These are phyloP conservation scores for Diploptera punctata DNA, from an alignment of 2,888 invertebrate species.

Conservation along the genomic window DNA sequence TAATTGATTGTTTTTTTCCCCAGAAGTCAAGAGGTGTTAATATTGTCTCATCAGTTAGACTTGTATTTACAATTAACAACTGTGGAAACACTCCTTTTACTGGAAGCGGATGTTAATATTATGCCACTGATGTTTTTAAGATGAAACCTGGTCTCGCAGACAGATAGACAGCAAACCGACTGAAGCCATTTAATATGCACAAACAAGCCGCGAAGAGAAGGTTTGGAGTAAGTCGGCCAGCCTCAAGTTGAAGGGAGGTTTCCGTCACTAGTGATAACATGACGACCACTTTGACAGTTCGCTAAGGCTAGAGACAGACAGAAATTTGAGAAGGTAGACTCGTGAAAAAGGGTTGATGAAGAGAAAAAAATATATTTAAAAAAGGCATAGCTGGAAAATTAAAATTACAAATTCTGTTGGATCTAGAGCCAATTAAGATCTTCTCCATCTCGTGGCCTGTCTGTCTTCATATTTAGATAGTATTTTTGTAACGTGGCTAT, in stretches of 20 bases:
- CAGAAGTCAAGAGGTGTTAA: too few species aligned
- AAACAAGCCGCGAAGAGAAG: constrained; percentile 7
- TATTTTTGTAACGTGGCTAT: background rate
- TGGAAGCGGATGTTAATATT: constrained; percentile 1
- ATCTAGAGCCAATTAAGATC: constrained; percentile 16
- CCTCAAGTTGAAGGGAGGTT: background rate
- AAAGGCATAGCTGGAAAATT: constrained; percentile 4
- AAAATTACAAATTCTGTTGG: constrained; percentile 19
- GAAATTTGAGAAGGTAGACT: background rate
- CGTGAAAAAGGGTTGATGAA: too few species aligned
- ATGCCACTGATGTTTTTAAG: constrained; percentile 8
- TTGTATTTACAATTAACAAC: too few species aligned
- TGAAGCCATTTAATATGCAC: constrained; percentile 21
- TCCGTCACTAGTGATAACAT: background rate
- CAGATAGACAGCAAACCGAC: background rate
- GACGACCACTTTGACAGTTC: constrained; percentile 9
- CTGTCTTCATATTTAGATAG: background rate
- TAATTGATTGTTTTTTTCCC: too few species aligned
- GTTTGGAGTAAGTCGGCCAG: background rate
- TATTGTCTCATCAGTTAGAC: too few species aligned
- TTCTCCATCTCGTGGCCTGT: too few species aligned
- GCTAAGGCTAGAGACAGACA: background rate
- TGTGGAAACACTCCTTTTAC: background rate
- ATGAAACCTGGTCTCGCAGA: background rate
- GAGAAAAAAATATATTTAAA: too few species aligned